Percentiles rank a stretch among this genome's conserved stretches.
These are phyloP conservation scores for Spea hammondii DNA, from an alignment of 2,797 vertebrate species.

Conservation along the genomic window DNA sequence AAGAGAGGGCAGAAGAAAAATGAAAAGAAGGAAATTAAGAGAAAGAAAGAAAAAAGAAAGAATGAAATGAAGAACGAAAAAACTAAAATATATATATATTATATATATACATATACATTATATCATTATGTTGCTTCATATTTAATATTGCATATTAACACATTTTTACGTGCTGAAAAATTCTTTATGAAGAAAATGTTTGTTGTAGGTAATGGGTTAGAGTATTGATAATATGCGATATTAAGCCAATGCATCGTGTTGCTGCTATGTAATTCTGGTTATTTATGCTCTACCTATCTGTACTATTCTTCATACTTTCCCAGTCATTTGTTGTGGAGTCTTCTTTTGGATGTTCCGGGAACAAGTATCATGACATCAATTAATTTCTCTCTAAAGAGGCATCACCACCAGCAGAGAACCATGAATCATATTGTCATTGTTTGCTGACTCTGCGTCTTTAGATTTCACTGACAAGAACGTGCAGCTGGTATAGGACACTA, in stretches of 20 bases:
- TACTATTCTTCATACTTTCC: slow-evolving; percentile 45
- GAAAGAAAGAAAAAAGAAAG: not conserved
- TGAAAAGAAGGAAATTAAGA: no score
- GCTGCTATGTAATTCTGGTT: slow-evolving; percentile 2
- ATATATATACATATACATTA: not conserved
- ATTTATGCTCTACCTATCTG: slow-evolving; percentile 36
- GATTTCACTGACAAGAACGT: slow-evolving; percentile 32
- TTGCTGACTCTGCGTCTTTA: slow-evolving; percentile 51
- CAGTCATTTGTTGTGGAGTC: slow-evolving; percentile 37
- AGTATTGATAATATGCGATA: not conserved
- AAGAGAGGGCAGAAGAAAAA: no score
- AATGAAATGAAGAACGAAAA: not conserved
- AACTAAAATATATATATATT: not conserved
- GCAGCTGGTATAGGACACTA: not conserved
- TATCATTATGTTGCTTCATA: no score
- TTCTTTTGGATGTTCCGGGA: slow-evolving; percentile 39
- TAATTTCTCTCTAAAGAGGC: slow-evolving; percentile 53
- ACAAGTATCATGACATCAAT: slow-evolving; percentile 48
- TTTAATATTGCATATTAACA: no score
- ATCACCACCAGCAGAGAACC: slow-evolving; percentile 50
- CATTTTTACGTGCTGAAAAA: no score
- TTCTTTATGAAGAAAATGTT: no score
- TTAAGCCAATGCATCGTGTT: slow-evolving; percentile 9
- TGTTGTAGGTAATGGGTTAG: not conserved
- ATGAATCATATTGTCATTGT: slow-evolving; percentile 54